Conservation (phyloP, 2,113 vertebrate species). For the Ageneiosus marmoratus region DNA sequence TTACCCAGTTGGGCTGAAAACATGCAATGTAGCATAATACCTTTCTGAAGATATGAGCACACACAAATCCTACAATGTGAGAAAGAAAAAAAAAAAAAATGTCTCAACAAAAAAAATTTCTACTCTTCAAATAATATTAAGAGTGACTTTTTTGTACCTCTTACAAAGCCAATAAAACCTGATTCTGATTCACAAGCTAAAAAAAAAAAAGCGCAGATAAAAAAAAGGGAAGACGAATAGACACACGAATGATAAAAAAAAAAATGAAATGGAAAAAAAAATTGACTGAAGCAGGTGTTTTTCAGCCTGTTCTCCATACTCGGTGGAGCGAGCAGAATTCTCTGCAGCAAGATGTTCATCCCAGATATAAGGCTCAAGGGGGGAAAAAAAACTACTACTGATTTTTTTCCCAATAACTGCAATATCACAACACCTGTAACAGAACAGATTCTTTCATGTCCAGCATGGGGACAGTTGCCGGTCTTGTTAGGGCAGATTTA, state of each 20-base stretch:
- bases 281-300: constrained; percentile 37
- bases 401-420: background rate
- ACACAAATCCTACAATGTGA: background rate
- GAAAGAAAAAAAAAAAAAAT: background rate
- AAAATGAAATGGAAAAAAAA: background rate
- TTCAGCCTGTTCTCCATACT: constrained; percentile 11
- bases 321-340: constrained; percentile 11
- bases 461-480: constrained; percentile 5
- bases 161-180: background rate
- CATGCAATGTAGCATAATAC: background rate
- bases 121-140: background rate
- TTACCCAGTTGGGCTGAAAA: background rate
- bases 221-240: too few species aligned
- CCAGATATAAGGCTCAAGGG: constrained; percentile 44
- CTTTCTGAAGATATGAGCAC: background rate
- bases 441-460: constrained; percentile 27
- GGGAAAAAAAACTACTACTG: background rate
- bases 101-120: too few species aligned
- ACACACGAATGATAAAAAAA: background rate
- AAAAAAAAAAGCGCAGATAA: too few species aligned
- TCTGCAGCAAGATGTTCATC: constrained; percentile 43
- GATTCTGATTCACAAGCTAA: background rate
- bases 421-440: background rate
- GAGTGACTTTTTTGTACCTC: background rate
- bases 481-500: constrained; percentile 23